phyloP scores from a whole-genome alignment of 2,888 invertebrate genomes.

The Stegana nigrithorax region DNA sequence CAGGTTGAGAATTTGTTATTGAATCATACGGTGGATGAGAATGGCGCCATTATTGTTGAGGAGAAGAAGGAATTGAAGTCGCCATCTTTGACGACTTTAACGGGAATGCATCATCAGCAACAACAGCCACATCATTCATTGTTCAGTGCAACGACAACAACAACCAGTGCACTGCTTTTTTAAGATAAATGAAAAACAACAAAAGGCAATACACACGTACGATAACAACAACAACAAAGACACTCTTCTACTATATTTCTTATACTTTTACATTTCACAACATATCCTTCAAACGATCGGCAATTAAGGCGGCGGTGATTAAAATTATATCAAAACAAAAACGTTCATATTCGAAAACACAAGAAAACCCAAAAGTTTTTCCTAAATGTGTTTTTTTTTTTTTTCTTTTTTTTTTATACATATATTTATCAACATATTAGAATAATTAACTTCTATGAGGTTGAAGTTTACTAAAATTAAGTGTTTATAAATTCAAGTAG shows the following conservation, averaged over 20 bases:
- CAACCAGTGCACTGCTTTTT: slow-evolving; percentile 1
- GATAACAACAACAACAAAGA: no score
- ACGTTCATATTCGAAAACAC: no score
- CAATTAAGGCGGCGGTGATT: neutral
- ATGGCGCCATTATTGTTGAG: slow-evolving; percentile 62
- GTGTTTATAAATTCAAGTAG: neutral
- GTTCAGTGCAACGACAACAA: slow-evolving; percentile 16
- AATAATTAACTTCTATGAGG: slow-evolving; percentile 4
- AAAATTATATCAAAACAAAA: neutral
- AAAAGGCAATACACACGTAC: no score
- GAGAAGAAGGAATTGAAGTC: slow-evolving; percentile 63
- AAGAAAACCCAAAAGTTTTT: no score
- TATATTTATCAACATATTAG: neutral
- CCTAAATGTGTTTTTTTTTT: no score
- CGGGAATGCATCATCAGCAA: slow-evolving; percentile 4
- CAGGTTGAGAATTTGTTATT: slow-evolving; percentile 68
- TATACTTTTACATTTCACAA: neutral
- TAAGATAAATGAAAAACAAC: neutral
- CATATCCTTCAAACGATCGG: neutral
- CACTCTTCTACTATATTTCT: no score
- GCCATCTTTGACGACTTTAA: slow-evolving; percentile 48
- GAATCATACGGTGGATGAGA: slow-evolving; percentile 63
- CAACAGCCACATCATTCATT: slow-evolving; percentile 4
- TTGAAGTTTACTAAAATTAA: slow-evolving; percentile 7
- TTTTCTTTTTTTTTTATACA: neutral